Conservation (phyloP, 2,888 invertebrate species). For the Mylabris sibirica region DNA sequence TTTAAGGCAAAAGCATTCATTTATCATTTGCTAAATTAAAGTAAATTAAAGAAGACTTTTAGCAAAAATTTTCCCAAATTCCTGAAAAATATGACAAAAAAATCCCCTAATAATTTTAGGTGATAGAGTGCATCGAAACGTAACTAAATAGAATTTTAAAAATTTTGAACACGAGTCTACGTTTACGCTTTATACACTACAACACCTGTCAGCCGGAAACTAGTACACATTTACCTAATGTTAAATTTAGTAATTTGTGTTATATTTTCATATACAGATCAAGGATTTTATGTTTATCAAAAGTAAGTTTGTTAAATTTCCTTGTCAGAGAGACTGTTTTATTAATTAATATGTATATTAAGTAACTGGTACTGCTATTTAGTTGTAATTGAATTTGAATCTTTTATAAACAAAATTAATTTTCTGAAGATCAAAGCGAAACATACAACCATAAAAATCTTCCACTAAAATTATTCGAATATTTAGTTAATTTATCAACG, state of each 20-base stretch:
- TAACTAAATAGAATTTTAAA: neutral
- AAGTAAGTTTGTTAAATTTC: neutral
- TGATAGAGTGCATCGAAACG: conserved; percentile 5
- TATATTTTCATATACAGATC: conserved; percentile 1
- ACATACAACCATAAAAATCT: neutral
- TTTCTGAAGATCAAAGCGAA: neutral
- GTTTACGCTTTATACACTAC: conserved; percentile 5
- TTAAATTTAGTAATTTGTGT: neutral
- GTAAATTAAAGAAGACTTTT: neutral
- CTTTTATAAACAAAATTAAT: neutral
- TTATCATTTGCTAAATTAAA: neutral
- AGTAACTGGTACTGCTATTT: no score
- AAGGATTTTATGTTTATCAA: neutral
- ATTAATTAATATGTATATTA: no score
- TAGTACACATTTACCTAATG: conserved; percentile 8
- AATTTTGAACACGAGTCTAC: neutral
- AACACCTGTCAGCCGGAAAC: conserved; percentile 3
- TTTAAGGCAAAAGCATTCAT: neutral
- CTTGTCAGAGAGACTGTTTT: no score
- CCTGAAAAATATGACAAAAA: neutral
- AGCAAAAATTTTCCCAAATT: neutral
- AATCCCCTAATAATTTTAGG: neutral
- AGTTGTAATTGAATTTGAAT: neutral
- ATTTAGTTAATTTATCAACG: conserved; percentile 8
- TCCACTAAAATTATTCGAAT: neutral